A percentile compares a stretch with the other conserved stretches of the same genome.
Evolutionary conservation across 2,113 vertebrate species (phyloP).

Genomic region (Eonycteris spelaea): DNA sequence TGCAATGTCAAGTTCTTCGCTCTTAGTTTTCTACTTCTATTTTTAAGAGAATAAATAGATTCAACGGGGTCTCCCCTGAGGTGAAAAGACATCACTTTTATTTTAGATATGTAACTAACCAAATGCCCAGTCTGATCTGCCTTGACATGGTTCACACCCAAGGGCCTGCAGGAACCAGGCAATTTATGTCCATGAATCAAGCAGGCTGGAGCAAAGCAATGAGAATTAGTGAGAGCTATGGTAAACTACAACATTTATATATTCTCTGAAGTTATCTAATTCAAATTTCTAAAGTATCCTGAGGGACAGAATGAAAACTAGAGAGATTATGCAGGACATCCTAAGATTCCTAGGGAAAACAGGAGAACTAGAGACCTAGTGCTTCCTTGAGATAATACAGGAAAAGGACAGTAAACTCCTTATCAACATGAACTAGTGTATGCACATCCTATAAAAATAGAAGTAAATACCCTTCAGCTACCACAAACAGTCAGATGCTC

Average conservation of each 20-base stretch:
- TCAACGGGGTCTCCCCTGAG: slow-evolving; percentile 19
- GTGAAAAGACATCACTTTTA: slow-evolving; percentile 45
- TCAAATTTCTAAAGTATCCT: not conserved
- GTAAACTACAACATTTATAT: not conserved
- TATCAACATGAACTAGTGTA: not conserved
- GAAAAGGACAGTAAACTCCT: not conserved
- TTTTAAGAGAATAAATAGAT: slow-evolving; percentile 49
- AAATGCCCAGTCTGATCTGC: slow-evolving; percentile 13
- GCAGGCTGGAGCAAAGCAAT: not conserved
- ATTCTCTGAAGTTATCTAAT: not conserved
- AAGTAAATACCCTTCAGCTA: not conserved
- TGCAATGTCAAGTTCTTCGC: slow-evolving; percentile 3
- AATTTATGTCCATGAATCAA: not conserved
- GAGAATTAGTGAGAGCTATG: not conserved
- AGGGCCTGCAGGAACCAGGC: not conserved
- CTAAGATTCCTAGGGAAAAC: not conserved
- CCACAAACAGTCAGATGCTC: not conserved
- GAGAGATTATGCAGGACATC: not conserved
- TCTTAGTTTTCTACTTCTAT: slow-evolving; percentile 34
- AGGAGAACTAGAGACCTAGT: not conserved
- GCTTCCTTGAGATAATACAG: not conserved
- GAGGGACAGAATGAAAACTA: not conserved
- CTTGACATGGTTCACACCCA: slow-evolving; percentile 35
- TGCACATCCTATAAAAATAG: not conserved
- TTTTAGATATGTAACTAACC: slow-evolving; percentile 28